A percentile compares a stretch with the other conserved stretches of the same genome.
Conservation (phyloP, 2,797 vertebrate genomes). For the Tadarida brasiliensis region DNA sequence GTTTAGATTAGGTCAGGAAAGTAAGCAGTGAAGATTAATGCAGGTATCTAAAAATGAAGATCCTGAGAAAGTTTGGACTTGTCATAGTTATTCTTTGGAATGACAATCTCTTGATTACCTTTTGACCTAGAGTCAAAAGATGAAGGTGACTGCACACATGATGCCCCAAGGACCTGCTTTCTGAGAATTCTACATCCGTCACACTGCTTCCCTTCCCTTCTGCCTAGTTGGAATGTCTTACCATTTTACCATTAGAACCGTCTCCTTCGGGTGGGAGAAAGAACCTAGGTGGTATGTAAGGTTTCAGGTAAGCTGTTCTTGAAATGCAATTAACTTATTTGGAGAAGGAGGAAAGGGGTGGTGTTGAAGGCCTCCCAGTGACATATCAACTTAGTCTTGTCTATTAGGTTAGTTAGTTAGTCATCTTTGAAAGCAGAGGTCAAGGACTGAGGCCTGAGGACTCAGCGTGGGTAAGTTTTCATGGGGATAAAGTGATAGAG, state of each 20-base stretch:
- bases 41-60: slow-evolving; percentile 10
- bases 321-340: not conserved
- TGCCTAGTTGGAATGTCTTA: not conserved
- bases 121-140: slow-evolving; percentile 1
- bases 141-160: not conserved
- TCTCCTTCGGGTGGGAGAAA: not conserved
- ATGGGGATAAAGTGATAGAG: not conserved
- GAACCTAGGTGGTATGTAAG: not conserved
- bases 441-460: not conserved
- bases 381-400: not conserved
- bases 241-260: not conserved
- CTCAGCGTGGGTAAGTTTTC: not conserved
- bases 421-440: not conserved
- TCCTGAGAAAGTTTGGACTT: not conserved
- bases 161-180: not conserved
- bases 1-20: not conserved
- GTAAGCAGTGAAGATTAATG: not conserved
- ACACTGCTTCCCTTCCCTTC: not conserved
- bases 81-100: not conserved
- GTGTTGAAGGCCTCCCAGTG: not conserved
- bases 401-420: not conserved
- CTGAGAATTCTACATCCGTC: not conserved
- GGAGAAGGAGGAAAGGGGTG: not conserved
- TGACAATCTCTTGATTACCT: slow-evolving; percentile 22
- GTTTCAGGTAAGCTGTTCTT: not conserved